A percentile compares a stretch with the other conserved stretches of the same genome.
These are phyloP conservation scores for Hypolimnas misippus DNA, from an alignment of 2,888 invertebrate species.

Conservation along the genomic window DNA sequence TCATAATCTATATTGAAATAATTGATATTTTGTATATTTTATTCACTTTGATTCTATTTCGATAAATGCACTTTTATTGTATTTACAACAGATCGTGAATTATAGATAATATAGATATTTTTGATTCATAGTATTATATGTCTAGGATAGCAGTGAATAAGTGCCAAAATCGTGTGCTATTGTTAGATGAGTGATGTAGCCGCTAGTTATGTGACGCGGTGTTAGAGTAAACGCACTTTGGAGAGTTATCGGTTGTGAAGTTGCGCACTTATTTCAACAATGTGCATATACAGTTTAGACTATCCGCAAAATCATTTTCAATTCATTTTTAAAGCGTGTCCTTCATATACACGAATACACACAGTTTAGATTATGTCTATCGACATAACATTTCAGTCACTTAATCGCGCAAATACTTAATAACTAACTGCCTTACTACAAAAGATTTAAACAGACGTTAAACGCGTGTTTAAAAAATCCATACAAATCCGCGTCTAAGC, in stretches of 20 bases:
- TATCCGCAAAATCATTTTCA: no score
- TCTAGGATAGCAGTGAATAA: slow-evolving; percentile 16
- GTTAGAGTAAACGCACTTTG: not conserved
- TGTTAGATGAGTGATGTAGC: slow-evolving; percentile 13
- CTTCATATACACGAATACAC: no score
- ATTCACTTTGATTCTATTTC: slow-evolving; percentile 9
- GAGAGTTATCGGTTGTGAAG: not conserved
- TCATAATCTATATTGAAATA: slow-evolving; percentile 1
- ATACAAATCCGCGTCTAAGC: no score
- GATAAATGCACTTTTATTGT: slow-evolving; percentile 7
- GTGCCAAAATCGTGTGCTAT: slow-evolving; percentile 32
- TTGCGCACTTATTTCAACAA: no score
- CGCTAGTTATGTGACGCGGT: slow-evolving; percentile 6
- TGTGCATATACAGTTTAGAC: no score
- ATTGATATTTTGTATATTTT: slow-evolving; percentile 9
- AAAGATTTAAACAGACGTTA: no score
- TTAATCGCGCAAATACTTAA: no score
- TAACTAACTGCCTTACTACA: no score
- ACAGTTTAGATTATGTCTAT: no score
- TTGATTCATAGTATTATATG: slow-evolving; percentile 23
- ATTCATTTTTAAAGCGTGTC: no score
- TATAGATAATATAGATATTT: slow-evolving; percentile 10
- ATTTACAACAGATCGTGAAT: slow-evolving; percentile 4
- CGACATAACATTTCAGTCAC: no score
- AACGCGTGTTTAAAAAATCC: no score